Evolutionary conservation across 2,113 vertebrate genomes (phyloP).

Genomic region (Scatophagus argus): DNA sequence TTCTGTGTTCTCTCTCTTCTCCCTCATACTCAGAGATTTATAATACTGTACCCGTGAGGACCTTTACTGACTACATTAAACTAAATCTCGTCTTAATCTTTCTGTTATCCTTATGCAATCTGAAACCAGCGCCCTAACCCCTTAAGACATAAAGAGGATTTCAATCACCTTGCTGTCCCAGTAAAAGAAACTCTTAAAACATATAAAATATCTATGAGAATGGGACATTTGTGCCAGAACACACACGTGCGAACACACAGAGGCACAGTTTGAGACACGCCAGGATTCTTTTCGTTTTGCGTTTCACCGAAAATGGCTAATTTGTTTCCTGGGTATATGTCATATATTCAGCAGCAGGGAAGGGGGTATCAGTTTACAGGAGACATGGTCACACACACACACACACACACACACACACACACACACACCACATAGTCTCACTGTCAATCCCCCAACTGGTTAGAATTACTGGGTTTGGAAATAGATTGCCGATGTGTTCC

Average conservation of each 20-base stretch:
- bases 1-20: neutral
- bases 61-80: neutral
- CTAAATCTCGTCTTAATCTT: neutral
- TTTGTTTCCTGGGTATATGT: slow-evolving; percentile 71
- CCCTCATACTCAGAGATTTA: neutral
- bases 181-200: neutral
- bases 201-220: neutral
- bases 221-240: neutral
- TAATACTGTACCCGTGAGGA: too few species aligned
- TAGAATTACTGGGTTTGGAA: slow-evolving; percentile 73
- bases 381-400: slow-evolving; percentile 63
- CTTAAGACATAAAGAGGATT: neutral
- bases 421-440: slow-evolving; percentile 36
- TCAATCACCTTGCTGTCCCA: neutral
- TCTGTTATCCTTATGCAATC: neutral
- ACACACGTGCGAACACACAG: neutral
- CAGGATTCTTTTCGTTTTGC: slow-evolving; percentile 40
- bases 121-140: neutral
- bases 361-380: slow-evolving; percentile 65
- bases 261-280: slow-evolving; percentile 25
- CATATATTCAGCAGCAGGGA: slow-evolving; percentile 54
- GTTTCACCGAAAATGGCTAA: slow-evolving; percentile 47
- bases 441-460: slow-evolving; percentile 59
- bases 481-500: slow-evolving; percentile 56
- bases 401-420: slow-evolving; percentile 49